Conservation (phyloP, 2,113 vertebrate genomes). For the Meleagris gallopavo region DNA sequence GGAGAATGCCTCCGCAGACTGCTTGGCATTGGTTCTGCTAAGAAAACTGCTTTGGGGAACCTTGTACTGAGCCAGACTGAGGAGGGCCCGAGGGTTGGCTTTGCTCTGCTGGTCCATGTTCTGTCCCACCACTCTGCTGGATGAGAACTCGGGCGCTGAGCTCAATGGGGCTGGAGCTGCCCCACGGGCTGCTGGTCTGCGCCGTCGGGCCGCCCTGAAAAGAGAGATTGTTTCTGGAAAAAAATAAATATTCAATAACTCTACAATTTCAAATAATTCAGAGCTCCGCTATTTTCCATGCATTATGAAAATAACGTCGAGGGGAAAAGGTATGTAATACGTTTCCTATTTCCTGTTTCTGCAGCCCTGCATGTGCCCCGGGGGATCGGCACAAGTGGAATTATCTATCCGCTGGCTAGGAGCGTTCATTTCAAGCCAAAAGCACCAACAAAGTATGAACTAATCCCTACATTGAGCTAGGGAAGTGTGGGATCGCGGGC, state of each 20-base stretch:
- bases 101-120: not conserved
- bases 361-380: conserved; percentile 76
- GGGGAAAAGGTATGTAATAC: conserved; percentile 84
- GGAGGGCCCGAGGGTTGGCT: not conserved
- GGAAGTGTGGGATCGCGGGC: conserved; percentile 59
- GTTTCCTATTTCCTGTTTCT: conserved; percentile 89
- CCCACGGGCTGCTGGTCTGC: conserved; percentile 13
- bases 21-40: not conserved
- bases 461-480: conserved; percentile 72
- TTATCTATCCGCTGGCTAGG: conserved; percentile 81
- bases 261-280: conserved; percentile 76
- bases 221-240: conserved; percentile 64
- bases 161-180: not conserved
- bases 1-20: not conserved
- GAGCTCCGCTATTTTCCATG: conserved; percentile 73
- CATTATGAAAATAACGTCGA: conserved; percentile 78
- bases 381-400: conserved; percentile 77
- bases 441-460: conserved; percentile 80
- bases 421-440: conserved; percentile 77
- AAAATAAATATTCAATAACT: conserved; percentile 74
- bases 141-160: too few species aligned
- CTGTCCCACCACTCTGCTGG: not conserved
- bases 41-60: not conserved
- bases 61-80: not conserved
- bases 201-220: conserved; percentile 48